phyloP scores from a whole-genome alignment of 2,888 invertebrate species.

The Actias luna region DNA sequence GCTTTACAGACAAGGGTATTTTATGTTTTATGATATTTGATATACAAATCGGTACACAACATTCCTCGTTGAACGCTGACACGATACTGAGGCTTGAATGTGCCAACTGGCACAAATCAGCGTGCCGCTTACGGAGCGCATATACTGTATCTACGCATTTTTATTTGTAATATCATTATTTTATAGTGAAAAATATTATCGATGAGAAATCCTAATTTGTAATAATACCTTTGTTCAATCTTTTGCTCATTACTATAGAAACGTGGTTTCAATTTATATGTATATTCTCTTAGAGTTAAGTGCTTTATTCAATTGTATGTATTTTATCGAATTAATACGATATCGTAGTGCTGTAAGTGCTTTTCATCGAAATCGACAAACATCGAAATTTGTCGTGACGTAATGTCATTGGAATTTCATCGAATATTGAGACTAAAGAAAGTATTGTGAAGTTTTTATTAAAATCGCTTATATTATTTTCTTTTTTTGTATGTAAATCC shows the following conservation, averaged over 20 bases:
- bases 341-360: slow-evolving; percentile 6
- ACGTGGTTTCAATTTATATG: slow-evolving; percentile 19
- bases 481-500: slow-evolving; percentile 13
- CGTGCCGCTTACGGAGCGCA: too few relatives aligned
- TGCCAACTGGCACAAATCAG: too few relatives aligned
- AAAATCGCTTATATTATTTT: slow-evolving; percentile 14
- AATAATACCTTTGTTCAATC: background rate
- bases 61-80: too few relatives aligned
- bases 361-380: slow-evolving; percentile 12
- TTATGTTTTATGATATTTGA: too few relatives aligned
- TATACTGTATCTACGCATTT: too few relatives aligned
- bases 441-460: slow-evolving; percentile 16
- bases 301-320: background rate
- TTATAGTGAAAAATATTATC: too few relatives aligned
- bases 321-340: background rate
- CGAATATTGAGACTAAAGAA: slow-evolving; percentile 15
- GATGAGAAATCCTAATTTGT: too few relatives aligned
- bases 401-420: background rate
- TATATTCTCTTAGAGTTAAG: slow-evolving; percentile 24
- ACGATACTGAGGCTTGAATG: too few relatives aligned
- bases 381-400: slow-evolving; percentile 7
- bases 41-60: too few relatives aligned
- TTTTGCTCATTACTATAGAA: slow-evolving; percentile 28
- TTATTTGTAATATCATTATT: too few relatives aligned
- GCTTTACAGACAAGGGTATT: too few relatives aligned